Conservation (phyloP, 1,140 invertebrate genomes). For the Drosophila equinoxialis region DNA sequence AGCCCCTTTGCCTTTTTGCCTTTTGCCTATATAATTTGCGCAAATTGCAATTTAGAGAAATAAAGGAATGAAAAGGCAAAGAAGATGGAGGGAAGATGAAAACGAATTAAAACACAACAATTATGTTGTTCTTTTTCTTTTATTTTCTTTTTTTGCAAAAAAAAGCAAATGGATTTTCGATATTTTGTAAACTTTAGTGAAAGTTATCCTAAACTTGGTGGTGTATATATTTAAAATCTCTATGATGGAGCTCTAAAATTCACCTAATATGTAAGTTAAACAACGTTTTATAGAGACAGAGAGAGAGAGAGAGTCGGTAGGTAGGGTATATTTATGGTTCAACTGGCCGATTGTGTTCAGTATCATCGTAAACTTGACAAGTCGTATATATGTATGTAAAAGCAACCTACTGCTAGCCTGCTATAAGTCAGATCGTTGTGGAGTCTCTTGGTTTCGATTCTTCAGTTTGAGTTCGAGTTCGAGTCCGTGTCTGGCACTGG, state of each 20-base stretch:
- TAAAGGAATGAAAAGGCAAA: constrained; percentile 57
- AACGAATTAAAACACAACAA: constrained; percentile 26
- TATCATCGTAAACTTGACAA: constrained; percentile 15
- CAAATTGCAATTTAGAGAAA: constrained; percentile 81
- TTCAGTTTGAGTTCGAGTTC: not conserved
- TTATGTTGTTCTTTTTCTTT: constrained; percentile 35
- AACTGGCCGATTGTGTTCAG: constrained; percentile 26
- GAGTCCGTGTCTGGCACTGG: constrained; percentile 29
- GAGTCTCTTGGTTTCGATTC: not conserved
- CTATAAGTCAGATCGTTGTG: constrained; percentile 70
- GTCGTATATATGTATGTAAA: constrained; percentile 43
- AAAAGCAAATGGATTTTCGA: not conserved
- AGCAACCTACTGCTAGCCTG: constrained; percentile 50
- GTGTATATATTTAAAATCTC: too few relatives aligned
- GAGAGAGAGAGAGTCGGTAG: too few relatives aligned
- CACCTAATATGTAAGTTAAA: too few relatives aligned
- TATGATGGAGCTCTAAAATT: too few relatives aligned
- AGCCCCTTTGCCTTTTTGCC: constrained; percentile 44
- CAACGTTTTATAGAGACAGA: too few relatives aligned
- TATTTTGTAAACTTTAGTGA: too few relatives aligned
- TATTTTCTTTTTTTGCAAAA: not conserved
- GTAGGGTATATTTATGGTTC: constrained; percentile 15
- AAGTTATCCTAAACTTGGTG: too few relatives aligned
- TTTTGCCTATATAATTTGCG: constrained; percentile 70
- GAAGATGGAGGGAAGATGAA: constrained; percentile 20